These are phyloP conservation scores for Drosophila subsilvestris DNA, from an alignment of 2,888 invertebrate genomes.

Conservation along the genomic window DNA sequence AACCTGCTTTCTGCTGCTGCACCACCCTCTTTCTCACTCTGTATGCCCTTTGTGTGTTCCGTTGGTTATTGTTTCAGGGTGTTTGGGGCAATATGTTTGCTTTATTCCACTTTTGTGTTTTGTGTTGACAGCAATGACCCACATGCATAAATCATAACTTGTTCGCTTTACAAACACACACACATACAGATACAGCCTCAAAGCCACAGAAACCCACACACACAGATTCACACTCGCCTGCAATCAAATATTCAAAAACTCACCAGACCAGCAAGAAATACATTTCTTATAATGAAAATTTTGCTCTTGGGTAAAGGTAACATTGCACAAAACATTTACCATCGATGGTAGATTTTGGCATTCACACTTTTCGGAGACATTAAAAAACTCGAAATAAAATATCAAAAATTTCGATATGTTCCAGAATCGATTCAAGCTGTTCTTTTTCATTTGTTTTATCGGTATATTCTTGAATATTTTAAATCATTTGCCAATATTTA, in stretches of 20 bases:
- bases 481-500: not conserved
- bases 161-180: conserved; percentile 40
- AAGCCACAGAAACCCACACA: not conserved
- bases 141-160: conserved; percentile 82
- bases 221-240: not conserved
- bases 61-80: conserved; percentile 43
- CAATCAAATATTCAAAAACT: conserved; percentile 60
- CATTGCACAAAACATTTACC: not conserved
- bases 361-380: too few relatives aligned
- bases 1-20: conserved; percentile 1
- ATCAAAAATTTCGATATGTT: too few relatives aligned
- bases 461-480: not conserved
- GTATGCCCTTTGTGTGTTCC: conserved; percentile 24
- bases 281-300: not conserved
- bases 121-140: conserved; percentile 82
- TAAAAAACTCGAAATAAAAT: too few relatives aligned
- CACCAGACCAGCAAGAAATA: conserved; percentile 12
- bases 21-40: conserved; percentile 25
- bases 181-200: not conserved
- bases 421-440: too few relatives aligned
- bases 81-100: conserved; percentile 64
- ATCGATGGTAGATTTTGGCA: too few relatives aligned
- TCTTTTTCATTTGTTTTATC: too few relatives aligned
- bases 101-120: conserved; percentile 57
- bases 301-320: not conserved